Evolutionary conservation across 2,797 vertebrate genomes (phyloP).

Genomic region (Danio kyathit): DNA sequence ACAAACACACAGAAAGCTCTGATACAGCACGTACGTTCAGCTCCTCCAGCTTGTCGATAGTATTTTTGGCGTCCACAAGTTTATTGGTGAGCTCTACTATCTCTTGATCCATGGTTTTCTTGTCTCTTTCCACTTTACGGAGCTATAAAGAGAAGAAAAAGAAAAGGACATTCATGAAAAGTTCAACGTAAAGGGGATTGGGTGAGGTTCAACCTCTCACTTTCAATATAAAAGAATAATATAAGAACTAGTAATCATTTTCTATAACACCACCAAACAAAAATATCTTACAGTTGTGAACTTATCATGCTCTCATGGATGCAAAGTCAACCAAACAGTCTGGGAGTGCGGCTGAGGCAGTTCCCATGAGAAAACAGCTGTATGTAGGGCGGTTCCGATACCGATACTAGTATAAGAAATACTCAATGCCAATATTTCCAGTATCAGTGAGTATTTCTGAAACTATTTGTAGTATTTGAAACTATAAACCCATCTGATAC

Average conservation of each 20-base stretch:
- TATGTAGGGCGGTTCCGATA: no score
- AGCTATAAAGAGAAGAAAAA: slow-evolving; percentile 78
- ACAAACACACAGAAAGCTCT: slow-evolving; percentile 35
- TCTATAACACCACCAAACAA: neutral
- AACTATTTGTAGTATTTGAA: no score
- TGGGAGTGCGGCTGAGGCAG: no score
- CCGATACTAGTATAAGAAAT: no score
- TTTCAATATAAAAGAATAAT: no score
- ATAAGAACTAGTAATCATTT: slow-evolving; percentile 20
- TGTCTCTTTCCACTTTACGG: slow-evolving; percentile 95
- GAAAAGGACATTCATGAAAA: slow-evolving; percentile 15
- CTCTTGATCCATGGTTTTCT: slow-evolving; percentile 96
- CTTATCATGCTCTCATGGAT: no score
- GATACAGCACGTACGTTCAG: slow-evolving; percentile 84
- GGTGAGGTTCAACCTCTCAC: neutral
- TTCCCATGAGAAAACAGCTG: no score
- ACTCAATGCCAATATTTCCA: no score
- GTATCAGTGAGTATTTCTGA: no score
- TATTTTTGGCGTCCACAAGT: slow-evolving; percentile 93
- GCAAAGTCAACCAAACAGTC: no score
- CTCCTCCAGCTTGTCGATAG: slow-evolving; percentile 94
- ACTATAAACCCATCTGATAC: no score
- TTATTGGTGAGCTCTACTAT: slow-evolving; percentile 98
- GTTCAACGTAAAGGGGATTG: neutral
- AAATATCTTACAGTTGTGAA: neutral